Base-by-base conservation (phyloP, 2,888 invertebrate species). In the Tetropium fuscum region DNA sequence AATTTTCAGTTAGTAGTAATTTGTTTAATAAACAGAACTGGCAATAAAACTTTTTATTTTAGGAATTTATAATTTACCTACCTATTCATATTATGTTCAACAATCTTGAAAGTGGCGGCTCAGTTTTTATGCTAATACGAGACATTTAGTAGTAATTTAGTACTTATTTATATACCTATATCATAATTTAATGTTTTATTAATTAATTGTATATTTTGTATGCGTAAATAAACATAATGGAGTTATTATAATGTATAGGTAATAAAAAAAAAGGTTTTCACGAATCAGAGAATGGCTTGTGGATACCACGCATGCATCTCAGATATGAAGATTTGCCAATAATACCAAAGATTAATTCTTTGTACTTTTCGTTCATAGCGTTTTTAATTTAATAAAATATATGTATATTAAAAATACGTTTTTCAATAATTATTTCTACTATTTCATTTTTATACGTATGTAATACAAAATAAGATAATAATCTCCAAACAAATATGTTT, bases 281-380 rank as follows among this genome's bases (percentile, higher is more conserved):
- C 25, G 25, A 38, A 25, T 36, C n/a, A 8, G 27, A 40, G 20
- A 40, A 40, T 34, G 51, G 51, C 40, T 40, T 48, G 16, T 62
- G 43, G 55, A 60, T 48, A 45, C 43, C 55, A 44, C 59, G 43
- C 15, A 49, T 45, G 40, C 34, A 55, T 59, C 44, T 60, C 45
- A 34, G 40, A 51, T 58, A 60, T 68, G 64, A 65, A 70, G 63
- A 66, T 68, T 75, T 75, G 76, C 76, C 76, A 75, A 74, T 68
- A 68, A 74, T 74, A 73, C 76, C 76, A 77, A 77, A 77, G 76
- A 76, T 63, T 43, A 56, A 54, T 69, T 67, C 61, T 65, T 66
- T 60, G 58, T 64, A 60, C 59, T 66, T 59, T 43, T 32, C 40
- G 25, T 40, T 18, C 40, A 22, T 48, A 44, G 11, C 34, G 25